A percentile compares a stretch with the other conserved stretches of the same genome.
These are phyloP conservation scores for Ceyx erithaca DNA, from an alignment of 2,797 vertebrate species.

Conservation along the genomic window DNA sequence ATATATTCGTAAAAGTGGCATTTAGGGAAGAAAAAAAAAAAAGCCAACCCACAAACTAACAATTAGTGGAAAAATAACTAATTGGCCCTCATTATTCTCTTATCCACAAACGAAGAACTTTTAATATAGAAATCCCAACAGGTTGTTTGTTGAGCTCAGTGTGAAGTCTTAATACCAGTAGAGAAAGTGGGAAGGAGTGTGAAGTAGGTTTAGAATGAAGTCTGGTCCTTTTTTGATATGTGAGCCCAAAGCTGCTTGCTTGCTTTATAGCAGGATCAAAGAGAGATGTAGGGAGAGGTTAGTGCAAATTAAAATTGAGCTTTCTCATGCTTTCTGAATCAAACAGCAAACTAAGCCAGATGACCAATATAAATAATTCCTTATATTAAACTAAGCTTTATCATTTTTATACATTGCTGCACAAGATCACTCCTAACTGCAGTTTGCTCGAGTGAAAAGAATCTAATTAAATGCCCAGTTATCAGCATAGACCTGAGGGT, in stretches of 20 bases:
- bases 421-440: conserved; percentile 60
- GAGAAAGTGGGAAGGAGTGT: conserved; percentile 26
- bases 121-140: conserved; percentile 27
- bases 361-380: conserved; percentile 67
- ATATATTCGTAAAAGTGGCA: background rate
- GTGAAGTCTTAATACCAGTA: conserved; percentile 36
- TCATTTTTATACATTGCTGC: conserved; percentile 62
- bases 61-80: conserved; percentile 2
- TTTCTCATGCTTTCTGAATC: conserved; percentile 72
- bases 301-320: conserved; percentile 66
- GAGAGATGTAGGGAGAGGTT: conserved; percentile 25
- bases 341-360: conserved; percentile 72
- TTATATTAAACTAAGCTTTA: conserved; percentile 64
- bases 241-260: conserved; percentile 24
- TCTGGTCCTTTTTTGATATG: conserved; percentile 21
- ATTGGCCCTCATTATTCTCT: conserved; percentile 27
- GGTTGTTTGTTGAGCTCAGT: conserved; percentile 52
- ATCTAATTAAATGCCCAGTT: conserved; percentile 70
- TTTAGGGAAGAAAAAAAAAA: background rate
- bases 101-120: conserved; percentile 1
- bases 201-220: conserved; percentile 12
- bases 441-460: conserved; percentile 59
- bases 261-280: conserved; percentile 26
- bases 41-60: background rate
- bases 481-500: conserved; percentile 32